Evolutionary conservation across 2,888 invertebrate genomes (phyloP).

Genomic region (Heliconius erato): DNA sequence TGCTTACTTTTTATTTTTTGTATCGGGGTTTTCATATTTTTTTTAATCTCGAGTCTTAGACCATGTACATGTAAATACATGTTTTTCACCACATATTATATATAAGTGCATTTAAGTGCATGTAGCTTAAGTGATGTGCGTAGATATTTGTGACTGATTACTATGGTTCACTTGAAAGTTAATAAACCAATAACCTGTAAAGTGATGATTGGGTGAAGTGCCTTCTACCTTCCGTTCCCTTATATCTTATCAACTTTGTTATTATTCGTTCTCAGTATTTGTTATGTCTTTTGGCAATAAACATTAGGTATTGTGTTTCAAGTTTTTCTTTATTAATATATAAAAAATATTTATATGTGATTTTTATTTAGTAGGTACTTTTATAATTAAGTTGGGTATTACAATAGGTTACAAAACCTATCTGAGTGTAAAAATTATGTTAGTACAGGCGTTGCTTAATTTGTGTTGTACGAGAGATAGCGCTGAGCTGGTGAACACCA

Average conservation of each 20-base stretch:
- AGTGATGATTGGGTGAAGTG: conserved; percentile 6
- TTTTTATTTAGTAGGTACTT: background rate
- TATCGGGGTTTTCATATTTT: background rate
- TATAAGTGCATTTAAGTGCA: background rate
- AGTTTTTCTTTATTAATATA: conserved; percentile 1
- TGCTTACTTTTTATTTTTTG: no score
- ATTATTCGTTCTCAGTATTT: conserved; percentile 16
- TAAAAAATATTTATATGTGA: background rate
- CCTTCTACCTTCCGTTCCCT: conserved; percentile 7
- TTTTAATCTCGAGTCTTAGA: background rate
- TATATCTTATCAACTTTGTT: background rate
- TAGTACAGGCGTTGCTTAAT: conserved; percentile 28
- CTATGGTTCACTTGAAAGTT: conserved; percentile 11
- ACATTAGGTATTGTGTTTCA: background rate
- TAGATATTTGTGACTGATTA: background rate
- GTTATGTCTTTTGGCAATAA: conserved; percentile 20
- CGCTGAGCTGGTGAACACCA: background rate
- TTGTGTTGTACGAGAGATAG: conserved; percentile 31
- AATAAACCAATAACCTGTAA: conserved; percentile 12
- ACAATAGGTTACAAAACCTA: background rate
- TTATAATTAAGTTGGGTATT: background rate
- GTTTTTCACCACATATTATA: background rate
- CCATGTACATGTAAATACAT: background rate
- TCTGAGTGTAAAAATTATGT: conserved; percentile 7
- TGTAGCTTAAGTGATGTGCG: background rate